phyloP scores from a whole-genome alignment of 2,113 vertebrate species.

The Coptodon bakossiorum region DNA sequence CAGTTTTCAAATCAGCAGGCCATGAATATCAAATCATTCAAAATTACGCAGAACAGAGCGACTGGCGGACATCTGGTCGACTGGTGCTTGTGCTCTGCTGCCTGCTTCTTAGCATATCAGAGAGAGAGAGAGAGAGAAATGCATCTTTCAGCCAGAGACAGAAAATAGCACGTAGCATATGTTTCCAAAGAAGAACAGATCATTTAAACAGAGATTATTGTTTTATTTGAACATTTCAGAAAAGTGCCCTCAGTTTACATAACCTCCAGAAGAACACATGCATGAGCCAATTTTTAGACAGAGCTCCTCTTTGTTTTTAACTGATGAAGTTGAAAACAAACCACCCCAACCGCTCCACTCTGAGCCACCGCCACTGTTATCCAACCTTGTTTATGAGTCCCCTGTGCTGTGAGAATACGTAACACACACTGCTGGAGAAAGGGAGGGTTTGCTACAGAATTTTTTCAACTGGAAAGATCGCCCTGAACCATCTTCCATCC shows the following conservation, averaged over 20 bases:
- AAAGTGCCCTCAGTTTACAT: conserved; percentile 12
- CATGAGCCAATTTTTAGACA: conserved; percentile 13
- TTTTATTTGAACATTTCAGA: background rate
- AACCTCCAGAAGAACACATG: conserved; percentile 18
- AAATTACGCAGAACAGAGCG: conserved; percentile 30
- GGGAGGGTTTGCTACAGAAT: background rate
- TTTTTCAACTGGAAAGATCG: background rate
- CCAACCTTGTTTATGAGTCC: conserved; percentile 2
- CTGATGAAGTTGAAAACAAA: background rate
- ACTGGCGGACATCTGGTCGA: conserved; percentile 54
- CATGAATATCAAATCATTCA: conserved; percentile 56
- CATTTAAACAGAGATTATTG: background rate
- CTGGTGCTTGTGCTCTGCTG: conserved; percentile 1
- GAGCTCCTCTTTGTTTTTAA: conserved; percentile 34
- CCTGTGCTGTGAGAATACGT: background rate
- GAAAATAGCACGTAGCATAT: background rate
- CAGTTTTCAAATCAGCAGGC: conserved; percentile 43
- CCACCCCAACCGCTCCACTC: background rate
- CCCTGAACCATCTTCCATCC: background rate
- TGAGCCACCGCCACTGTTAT: background rate
- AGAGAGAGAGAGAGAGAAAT: background rate
- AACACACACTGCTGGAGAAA: background rate
- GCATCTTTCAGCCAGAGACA: background rate
- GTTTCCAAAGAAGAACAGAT: background rate
- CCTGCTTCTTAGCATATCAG: conserved; percentile 58